These are phyloP conservation scores for Tortricodes alternella DNA, from an alignment of 2,888 invertebrate genomes.

Conservation along the genomic window DNA sequence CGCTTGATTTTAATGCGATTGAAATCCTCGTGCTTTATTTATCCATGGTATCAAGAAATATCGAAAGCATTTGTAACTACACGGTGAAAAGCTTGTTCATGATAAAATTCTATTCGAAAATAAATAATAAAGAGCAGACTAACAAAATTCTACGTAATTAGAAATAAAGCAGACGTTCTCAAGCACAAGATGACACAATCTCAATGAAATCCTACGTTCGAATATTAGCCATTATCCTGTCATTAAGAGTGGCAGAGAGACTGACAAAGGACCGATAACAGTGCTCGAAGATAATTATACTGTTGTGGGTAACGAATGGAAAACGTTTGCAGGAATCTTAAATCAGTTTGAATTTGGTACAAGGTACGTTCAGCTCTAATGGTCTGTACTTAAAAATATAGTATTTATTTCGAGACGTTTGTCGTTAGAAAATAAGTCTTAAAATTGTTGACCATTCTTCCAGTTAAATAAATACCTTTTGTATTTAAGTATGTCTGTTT, in stretches of 20 bases:
- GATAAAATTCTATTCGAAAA: no score
- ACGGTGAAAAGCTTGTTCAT: no score
- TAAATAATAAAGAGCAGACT: background rate
- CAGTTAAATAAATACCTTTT: no score
- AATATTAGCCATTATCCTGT: slow-evolving; percentile 43
- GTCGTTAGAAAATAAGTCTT: no score
- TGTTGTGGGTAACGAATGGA: slow-evolving; percentile 11
- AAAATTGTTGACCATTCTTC: no score
- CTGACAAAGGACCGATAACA: slow-evolving; percentile 17
- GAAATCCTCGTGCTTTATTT: no score
- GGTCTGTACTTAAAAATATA: background rate
- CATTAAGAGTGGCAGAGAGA: slow-evolving; percentile 38
- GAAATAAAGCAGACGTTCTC: slow-evolving; percentile 4
- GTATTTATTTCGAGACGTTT: background rate
- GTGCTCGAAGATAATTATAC: slow-evolving; percentile 17
- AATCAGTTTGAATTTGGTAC: slow-evolving; percentile 1
- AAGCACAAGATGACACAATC: slow-evolving; percentile 36
- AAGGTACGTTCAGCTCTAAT: slow-evolving; percentile 3
- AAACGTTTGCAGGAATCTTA: background rate
- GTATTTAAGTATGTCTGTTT: no score
- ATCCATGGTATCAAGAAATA: no score
- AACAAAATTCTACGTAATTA: slow-evolving; percentile 6
- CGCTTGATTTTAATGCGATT: no score
- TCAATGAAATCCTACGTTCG: slow-evolving; percentile 38
- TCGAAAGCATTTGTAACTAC: no score